Conservation (phyloP, 2,113 vertebrate genomes). For the Lasiurus borealis region DNA sequence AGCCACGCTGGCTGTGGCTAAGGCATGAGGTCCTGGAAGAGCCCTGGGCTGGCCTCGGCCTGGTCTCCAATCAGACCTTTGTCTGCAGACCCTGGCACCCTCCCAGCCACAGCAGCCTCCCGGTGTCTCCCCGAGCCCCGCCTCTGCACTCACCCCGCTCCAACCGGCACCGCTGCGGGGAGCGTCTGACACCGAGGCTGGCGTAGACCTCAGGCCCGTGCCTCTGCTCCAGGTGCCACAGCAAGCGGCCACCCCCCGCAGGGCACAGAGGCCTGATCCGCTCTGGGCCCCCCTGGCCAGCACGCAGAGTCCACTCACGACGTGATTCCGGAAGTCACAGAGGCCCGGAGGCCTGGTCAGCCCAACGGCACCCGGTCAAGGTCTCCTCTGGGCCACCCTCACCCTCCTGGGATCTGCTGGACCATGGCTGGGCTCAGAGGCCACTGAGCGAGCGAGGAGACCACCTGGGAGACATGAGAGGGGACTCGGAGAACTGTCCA, state of each 20-base stretch:
- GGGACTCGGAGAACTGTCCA: fast-evolving
- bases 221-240: too few relatives aligned
- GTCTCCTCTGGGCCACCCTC: background rate
- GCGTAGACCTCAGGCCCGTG: background rate
- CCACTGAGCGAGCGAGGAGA: background rate
- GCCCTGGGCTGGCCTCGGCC: background rate
- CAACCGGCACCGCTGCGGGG: fast-evolving
- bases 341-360: fast-evolving
- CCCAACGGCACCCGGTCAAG: fast-evolving
- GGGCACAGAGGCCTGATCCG: fast-evolving
- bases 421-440: too few relatives aligned
- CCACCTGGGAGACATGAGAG: too few relatives aligned
- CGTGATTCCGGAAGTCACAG: background rate
- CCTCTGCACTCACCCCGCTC: fast-evolving
- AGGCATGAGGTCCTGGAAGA: background rate
- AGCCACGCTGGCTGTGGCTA: background rate
- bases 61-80: background rate
- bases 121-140: fast-evolving
- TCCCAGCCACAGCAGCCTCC: background rate
- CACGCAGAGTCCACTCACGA: too few relatives aligned
- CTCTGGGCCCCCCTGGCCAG: background rate
- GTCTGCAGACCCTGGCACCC: background rate
- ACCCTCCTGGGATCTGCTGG: background rate
- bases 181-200: background rate
- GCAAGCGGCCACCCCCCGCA: background rate